These are phyloP conservation scores for Cyanoliseus patagonus DNA, from an alignment of 2,113 vertebrate species.

Conservation along the genomic window DNA sequence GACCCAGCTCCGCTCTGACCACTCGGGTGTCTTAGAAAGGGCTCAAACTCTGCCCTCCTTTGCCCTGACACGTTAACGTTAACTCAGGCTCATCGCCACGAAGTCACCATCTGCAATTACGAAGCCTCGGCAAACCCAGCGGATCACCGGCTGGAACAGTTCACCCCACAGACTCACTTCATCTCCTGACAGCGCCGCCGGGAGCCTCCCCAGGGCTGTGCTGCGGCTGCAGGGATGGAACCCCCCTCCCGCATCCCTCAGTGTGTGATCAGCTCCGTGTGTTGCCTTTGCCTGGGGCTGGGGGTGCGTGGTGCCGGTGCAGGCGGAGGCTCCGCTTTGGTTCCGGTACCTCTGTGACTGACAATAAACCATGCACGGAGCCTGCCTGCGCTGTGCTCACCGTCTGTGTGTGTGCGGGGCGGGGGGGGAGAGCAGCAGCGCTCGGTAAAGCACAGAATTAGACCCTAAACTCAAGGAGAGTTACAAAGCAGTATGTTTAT, in stretches of 20 bases:
- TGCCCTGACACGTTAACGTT: background rate
- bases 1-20: background rate
- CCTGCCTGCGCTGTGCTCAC: no score
- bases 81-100: constrained; percentile 88
- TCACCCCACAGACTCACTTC: constrained; percentile 91
- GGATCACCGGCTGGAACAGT: constrained; percentile 88
- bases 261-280: background rate
- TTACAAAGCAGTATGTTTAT: no score
- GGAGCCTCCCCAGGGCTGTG: background rate
- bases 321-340: background rate
- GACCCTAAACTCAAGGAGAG: no score
- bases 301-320: no score
- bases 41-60: no score
- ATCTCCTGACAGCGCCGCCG: constrained; percentile 78
- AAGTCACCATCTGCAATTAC: constrained; percentile 97
- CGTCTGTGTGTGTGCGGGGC: background rate
- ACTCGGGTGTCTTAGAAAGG: background rate
- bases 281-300: background rate
- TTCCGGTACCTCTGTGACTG: background rate
- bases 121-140: constrained; percentile 93
- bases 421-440: no score
- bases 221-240: rapidly evolving
- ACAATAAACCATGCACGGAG: background rate
- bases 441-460: no score
- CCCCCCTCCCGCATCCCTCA: background rate